A percentile compares a stretch with the other conserved stretches of the same genome.
Evolutionary conservation across 2,888 invertebrate genomes (phyloP).

Genomic region (Emmelina monodactyla): DNA sequence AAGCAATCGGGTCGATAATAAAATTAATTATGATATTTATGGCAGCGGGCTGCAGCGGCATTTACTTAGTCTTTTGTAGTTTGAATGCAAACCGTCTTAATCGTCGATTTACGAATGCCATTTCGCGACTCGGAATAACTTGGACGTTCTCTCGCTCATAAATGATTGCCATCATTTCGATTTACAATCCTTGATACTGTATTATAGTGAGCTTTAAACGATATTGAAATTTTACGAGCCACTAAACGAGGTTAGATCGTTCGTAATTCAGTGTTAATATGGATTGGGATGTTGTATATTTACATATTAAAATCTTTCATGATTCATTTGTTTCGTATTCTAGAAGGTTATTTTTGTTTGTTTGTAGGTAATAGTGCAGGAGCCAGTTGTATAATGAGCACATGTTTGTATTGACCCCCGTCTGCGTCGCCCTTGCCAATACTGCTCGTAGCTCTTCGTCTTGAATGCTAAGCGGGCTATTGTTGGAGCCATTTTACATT

Average conservation of each 20-base stretch:
- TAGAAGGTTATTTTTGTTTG: too few relatives aligned
- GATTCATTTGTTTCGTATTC: too few relatives aligned
- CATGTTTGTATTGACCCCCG: slow-evolving; percentile 32
- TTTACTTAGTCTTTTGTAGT: slow-evolving; percentile 36
- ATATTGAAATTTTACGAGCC: neutral
- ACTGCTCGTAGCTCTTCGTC: slow-evolving; percentile 13
- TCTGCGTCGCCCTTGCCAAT: slow-evolving; percentile 20
- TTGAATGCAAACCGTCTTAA: slow-evolving; percentile 44
- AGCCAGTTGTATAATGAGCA: slow-evolving; percentile 36
- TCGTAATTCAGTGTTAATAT: neutral
- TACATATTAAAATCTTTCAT: neutral
- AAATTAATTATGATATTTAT: slow-evolving; percentile 59
- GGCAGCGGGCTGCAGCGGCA: slow-evolving; percentile 26
- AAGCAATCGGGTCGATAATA: slow-evolving; percentile 47
- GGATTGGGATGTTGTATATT: neutral
- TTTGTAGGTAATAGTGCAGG: too few relatives aligned
- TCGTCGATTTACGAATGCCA: slow-evolving; percentile 42
- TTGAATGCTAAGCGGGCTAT: slow-evolving; percentile 18
- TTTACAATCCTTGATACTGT: slow-evolving; percentile 20
- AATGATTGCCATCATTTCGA: slow-evolving; percentile 28
- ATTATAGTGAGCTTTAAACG: neutral
- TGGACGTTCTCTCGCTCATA: slow-evolving; percentile 27
- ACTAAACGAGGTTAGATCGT: neutral
- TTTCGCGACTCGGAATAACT: slow-evolving; percentile 28
- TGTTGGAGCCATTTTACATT: slow-evolving; percentile 1